Percentiles rank a stretch among this genome's conserved stretches.
phyloP scores from a whole-genome alignment of 2,113 vertebrate genomes.

The Guaruba guarouba region DNA sequence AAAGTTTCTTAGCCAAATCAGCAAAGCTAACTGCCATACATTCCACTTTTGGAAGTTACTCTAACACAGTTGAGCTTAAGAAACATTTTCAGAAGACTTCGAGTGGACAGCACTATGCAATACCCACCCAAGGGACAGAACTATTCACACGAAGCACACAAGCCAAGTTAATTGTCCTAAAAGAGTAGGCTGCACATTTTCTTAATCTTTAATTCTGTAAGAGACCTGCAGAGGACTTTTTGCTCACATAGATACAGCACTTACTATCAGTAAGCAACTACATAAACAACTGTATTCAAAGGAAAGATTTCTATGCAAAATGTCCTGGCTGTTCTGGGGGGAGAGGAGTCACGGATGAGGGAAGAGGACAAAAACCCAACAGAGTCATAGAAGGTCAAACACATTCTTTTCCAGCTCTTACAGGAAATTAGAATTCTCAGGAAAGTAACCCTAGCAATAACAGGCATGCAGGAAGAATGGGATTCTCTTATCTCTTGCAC shows the following conservation, averaged over 20 bases:
- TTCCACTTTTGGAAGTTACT: neutral
- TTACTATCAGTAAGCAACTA: neutral
- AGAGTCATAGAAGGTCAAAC: neutral
- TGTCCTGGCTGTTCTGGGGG: neutral
- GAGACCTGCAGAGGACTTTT: neutral
- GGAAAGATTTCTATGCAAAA: neutral
- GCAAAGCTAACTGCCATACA: neutral
- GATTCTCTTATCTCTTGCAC: neutral
- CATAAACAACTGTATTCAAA: neutral
- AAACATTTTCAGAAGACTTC: neutral
- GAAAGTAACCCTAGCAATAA: neutral
- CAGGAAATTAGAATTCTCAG: neutral
- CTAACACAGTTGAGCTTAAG: neutral
- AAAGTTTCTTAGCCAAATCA: neutral
- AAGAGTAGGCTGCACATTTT: neutral
- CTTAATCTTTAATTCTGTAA: neutral
- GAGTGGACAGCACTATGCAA: neutral
- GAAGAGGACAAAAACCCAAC: neutral
- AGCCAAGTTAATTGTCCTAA: neutral
- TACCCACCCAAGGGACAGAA: neutral
- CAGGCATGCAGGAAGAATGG: accelerated
- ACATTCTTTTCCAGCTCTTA: neutral
- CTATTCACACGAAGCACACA: neutral
- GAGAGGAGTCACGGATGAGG: neutral
- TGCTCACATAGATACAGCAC: neutral